These are phyloP conservation scores for Lates japonicus DNA, from an alignment of 2,797 vertebrate species.

Conservation along the genomic window DNA sequence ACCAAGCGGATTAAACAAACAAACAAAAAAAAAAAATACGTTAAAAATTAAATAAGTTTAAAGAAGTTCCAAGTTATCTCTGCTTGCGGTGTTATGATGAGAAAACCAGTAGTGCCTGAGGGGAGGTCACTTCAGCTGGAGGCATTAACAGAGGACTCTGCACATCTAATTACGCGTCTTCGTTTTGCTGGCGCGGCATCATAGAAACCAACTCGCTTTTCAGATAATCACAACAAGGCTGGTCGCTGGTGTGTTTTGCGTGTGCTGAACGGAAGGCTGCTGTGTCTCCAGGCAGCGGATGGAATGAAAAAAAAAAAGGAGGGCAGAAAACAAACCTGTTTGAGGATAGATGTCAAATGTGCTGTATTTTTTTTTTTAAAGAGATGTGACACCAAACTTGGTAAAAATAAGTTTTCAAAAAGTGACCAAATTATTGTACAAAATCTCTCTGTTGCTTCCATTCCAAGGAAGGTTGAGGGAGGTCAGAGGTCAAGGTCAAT, in stretches of 20 bases:
- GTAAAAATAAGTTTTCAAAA: not conserved
- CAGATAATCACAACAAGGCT: conserved; percentile 62
- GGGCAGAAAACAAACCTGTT: not conserved
- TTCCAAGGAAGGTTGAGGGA: not conserved
- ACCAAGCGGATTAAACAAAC: conserved; percentile 51
- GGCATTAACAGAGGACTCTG: conserved; percentile 64
- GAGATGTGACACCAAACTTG: not conserved
- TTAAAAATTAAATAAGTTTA: conserved; percentile 38
- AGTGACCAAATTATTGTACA: not conserved
- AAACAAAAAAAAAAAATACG: not conserved
- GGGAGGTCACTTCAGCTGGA: conserved; percentile 60
- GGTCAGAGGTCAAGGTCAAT: conserved; percentile 29
- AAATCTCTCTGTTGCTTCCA: not conserved
- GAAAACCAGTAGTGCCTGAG: conserved; percentile 61
- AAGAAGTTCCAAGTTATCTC: conserved; percentile 32
- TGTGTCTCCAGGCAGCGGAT: not conserved
- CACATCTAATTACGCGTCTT: conserved; percentile 70
- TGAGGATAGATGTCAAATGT: not conserved
- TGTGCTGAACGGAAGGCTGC: conserved; percentile 32
- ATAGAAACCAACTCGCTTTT: conserved; percentile 60
- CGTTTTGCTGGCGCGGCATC: conserved; percentile 64
- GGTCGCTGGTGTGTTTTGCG: conserved; percentile 67
- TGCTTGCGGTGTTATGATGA: conserved; percentile 61
- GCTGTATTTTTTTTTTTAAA: not conserved
- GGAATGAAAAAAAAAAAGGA: not conserved